Evolutionary conservation across 2,888 invertebrate species (phyloP).

Genomic region (Julus scanicus): DNA sequence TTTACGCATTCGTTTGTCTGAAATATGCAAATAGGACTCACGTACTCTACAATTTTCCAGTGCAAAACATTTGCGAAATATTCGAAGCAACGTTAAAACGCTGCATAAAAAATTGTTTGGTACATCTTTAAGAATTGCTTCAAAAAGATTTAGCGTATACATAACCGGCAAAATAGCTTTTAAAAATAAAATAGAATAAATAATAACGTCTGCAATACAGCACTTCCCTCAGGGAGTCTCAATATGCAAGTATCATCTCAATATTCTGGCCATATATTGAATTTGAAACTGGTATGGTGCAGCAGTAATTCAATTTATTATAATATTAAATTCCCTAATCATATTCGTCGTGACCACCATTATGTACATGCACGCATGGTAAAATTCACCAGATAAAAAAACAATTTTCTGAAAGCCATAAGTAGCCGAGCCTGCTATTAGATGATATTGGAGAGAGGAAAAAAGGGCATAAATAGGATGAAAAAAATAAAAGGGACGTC

Average conservation of each 20-base stretch:
- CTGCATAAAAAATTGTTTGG: too few relatives aligned
- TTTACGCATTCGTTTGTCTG: too few relatives aligned
- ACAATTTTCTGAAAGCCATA: not conserved
- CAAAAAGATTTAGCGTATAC: too few relatives aligned
- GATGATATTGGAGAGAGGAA: not conserved
- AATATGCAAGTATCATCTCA: not conserved
- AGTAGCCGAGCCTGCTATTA: slow-evolving; percentile 3
- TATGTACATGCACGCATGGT: not conserved
- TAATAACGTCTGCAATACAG: not conserved
- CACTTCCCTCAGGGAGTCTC: not conserved
- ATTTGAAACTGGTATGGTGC: not conserved
- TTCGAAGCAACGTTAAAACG: too few relatives aligned
- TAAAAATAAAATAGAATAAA: not conserved
- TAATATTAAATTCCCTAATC: not conserved
- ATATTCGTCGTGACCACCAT: slow-evolving; percentile 10
- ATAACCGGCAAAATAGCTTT: too few relatives aligned
- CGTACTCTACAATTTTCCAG: too few relatives aligned
- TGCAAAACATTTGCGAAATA: too few relatives aligned
- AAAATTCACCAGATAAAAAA: slow-evolving; percentile 5
- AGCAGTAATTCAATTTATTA: slow-evolving; percentile 11
- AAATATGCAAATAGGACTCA: too few relatives aligned
- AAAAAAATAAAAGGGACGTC: slow-evolving; percentile 15
- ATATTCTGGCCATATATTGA: not conserved
- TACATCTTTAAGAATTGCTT: too few relatives aligned
- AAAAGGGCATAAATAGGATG: not conserved